Conservation (phyloP, 1,140 invertebrate genomes). For the Daktulosphaira vitifoliae region DNA sequence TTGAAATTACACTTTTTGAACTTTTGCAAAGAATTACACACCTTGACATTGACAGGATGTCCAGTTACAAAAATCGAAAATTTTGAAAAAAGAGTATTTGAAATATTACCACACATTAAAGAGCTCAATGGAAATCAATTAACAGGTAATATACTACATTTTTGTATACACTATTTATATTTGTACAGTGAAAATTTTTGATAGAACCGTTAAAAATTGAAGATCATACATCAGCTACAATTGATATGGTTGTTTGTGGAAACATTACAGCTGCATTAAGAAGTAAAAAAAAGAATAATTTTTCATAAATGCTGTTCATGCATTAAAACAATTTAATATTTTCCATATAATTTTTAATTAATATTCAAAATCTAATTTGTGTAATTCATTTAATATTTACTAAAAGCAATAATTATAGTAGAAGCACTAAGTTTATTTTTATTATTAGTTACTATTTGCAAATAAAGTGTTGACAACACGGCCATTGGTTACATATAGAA, state of each 20-base stretch:
- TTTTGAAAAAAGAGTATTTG: conserved; percentile 2
- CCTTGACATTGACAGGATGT: conserved; percentile 7
- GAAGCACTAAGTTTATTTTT: too few species aligned
- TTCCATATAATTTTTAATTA: too few species aligned
- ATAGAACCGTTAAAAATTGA: too few species aligned
- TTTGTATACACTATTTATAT: neutral
- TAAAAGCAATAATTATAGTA: too few species aligned
- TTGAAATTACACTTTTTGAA: conserved; percentile 18
- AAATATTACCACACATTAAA: conserved; percentile 8
- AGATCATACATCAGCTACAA: neutral
- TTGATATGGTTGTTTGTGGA: conserved; percentile 13
- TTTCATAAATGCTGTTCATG: too few species aligned
- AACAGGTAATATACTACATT: neutral
- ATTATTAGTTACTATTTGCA: too few species aligned
- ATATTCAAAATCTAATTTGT: too few species aligned
- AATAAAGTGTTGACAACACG: too few species aligned
- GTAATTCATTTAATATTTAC: too few species aligned
- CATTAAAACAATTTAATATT: too few species aligned
- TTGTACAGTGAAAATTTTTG: neutral
- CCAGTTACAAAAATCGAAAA: conserved; percentile 21
- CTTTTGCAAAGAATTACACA: conserved; percentile 16
- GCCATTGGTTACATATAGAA: too few species aligned
- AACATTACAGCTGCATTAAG: conserved; percentile 25
- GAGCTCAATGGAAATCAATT: conserved; percentile 15
- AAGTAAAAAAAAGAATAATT: conserved; percentile 11